Evolutionary conservation across 2,797 vertebrate species (phyloP), one percentile per base, ranked within the genome.

Genomic region (Catharus ustulatus): DNA sequence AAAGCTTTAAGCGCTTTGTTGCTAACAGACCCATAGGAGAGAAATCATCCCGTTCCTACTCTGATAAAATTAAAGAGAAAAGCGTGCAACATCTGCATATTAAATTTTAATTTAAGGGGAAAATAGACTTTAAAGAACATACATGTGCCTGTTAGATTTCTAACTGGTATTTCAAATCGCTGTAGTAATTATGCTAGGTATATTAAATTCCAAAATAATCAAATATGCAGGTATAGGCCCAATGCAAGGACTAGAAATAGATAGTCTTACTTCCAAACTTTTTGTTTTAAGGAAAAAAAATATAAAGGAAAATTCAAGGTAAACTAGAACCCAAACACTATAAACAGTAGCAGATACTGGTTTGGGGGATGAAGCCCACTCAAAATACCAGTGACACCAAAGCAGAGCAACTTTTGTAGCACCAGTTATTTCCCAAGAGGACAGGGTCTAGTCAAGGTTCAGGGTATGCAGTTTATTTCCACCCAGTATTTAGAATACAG

Each of bases 121-220:
- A 88, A 94, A 77, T 55, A 91, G 87, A 64, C 30, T 92, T 95
- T 87, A 36, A 89, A 87, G 89, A 89, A 7, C 64, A 36, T 71
- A 77, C 46, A 2, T 26, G 80, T 91, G 68, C 96, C 95, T 94
- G 95, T 91, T 96, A 95, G 93, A 51, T 84, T 86, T 94, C 96
- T 96, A 97, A 96, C 91, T 0, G 91, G 94, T 96, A 64, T 94
- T 94, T 91, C 94, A 91, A 94, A 93, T 89, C 64, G 38, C 57
- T 74, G 32, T 71, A 82, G 52, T 69, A 67, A 88, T 84, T 88
- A 74, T 66, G 17, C 72, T 89, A 91, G 68, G 36, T 78, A 15
- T 79, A 69, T 73, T 69, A 54, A 95, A 89, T 83, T 82, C 71
- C 72, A 72, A 11, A 90, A 29, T 79, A 93, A 90, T 24, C 40